Conservation (phyloP, 2,888 invertebrate species). For the Vannuccia rotundouncinata region DNA sequence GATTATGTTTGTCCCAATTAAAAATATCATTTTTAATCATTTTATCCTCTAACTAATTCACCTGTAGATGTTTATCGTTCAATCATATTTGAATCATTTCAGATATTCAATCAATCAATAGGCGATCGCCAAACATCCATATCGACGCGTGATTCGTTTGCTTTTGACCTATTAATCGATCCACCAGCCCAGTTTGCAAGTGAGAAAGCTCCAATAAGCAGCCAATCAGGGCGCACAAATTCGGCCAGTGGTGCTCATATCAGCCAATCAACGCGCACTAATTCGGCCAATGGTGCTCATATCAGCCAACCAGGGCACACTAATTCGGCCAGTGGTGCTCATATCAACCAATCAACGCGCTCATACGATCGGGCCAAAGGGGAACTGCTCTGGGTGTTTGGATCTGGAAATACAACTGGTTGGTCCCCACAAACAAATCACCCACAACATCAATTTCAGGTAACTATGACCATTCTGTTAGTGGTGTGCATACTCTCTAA, state of each 20-base stretch:
- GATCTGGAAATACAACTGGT: neutral
- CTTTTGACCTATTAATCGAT: neutral
- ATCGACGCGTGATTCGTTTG: neutral
- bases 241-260: neutral
- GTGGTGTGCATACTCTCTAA: neutral
- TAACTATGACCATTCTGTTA: neutral
- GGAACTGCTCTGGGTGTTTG: neutral
- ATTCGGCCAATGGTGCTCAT: neutral
- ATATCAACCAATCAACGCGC: neutral
- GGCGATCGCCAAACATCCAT: too few species aligned
- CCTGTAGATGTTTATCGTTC: too few species aligned
- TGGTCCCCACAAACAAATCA: neutral
- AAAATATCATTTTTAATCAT: too few species aligned
- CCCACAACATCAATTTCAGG: neutral
- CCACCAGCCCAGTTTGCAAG: neutral
- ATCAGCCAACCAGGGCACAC: neutral
- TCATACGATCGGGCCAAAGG: neutral
- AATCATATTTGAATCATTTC: too few species aligned
- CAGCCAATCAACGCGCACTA: neutral
- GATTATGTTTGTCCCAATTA: too few species aligned
- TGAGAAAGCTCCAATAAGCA: too few species aligned
- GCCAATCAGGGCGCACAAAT: neutral
- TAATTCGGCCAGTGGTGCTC: too few species aligned
- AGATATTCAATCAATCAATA: too few species aligned
- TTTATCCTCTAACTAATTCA: too few species aligned